These are phyloP conservation scores for Aurelia sp. DNA, from an alignment of 30 jellyfish, hydroid and myxozoan genomes.

Conservation along the genomic window DNA sequence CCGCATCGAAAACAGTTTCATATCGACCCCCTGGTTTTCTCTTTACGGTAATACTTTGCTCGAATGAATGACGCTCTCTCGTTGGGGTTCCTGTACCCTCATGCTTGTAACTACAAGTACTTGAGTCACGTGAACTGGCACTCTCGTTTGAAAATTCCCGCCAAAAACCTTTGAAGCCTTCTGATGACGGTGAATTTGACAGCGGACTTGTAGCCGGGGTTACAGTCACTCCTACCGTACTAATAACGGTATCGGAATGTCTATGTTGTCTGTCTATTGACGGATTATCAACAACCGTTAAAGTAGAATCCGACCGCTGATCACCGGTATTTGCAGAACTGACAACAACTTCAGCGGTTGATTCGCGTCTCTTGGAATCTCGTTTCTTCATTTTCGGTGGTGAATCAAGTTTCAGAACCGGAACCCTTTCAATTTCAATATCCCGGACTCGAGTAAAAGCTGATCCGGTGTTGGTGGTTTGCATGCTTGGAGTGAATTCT, in stretches of 20 bases:
- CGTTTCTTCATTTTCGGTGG: constrained; percentile 77
- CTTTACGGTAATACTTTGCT: constrained; percentile 64
- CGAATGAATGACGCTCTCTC: constrained; percentile 29
- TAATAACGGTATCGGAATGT: constrained; percentile 44
- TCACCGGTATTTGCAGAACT: not conserved
- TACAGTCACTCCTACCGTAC: constrained; percentile 76
- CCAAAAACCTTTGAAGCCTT: constrained; percentile 69
- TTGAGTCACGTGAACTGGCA: constrained; percentile 72
- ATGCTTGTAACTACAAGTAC: constrained; percentile 6
- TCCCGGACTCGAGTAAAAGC: constrained; percentile 37
- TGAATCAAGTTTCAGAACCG: constrained; percentile 62
- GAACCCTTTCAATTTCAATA: constrained; percentile 50
- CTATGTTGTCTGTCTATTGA: constrained; percentile 46
- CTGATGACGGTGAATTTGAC: constrained; percentile 59
- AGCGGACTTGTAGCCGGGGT: constrained; percentile 80
- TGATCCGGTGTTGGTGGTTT: constrained; percentile 6
- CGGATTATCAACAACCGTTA: constrained; percentile 24
- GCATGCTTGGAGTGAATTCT: not conserved
- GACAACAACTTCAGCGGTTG: not conserved
- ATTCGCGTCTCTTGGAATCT: constrained; percentile 50
- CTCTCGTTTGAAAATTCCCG: constrained; percentile 70
- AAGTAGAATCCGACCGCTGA: constrained; percentile 28
- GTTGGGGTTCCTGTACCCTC: constrained; percentile 23
- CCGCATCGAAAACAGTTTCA: constrained; percentile 79
- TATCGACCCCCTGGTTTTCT: constrained; percentile 69